Conservation (phyloP, 2,113 vertebrate species). For the Psephotus haematonotus region DNA sequence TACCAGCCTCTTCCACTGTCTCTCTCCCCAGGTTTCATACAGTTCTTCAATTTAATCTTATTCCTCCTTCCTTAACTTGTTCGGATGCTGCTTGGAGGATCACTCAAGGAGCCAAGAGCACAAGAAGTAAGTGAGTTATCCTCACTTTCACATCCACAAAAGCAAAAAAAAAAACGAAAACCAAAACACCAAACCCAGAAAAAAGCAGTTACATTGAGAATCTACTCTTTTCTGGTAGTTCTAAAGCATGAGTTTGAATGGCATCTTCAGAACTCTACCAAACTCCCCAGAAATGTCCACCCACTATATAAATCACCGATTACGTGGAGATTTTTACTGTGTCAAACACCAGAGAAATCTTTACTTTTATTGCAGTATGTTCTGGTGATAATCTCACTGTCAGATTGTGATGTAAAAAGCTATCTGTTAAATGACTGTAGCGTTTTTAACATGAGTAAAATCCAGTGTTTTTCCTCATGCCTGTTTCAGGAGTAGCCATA, state of each 20-base stretch:
- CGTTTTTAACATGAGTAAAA: not conserved
- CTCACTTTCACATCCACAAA: not conserved
- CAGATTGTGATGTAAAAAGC: not conserved
- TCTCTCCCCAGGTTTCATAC: not conserved
- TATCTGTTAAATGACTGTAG: not conserved
- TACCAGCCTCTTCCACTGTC: not conserved
- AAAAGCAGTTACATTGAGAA: not conserved
- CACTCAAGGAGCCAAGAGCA: not conserved
- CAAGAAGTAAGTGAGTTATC: not conserved
- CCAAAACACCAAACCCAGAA: too few species aligned
- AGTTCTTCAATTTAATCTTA: not conserved
- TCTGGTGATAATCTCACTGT: not conserved
- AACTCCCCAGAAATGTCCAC: not conserved
- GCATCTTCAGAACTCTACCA: not conserved
- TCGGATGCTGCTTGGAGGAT: not conserved
- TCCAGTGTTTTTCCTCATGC: not conserved
- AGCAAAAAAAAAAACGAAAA: too few species aligned
- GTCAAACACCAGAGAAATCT: not conserved
- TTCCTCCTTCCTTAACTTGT: not conserved
- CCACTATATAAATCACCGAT: rapidly evolving
- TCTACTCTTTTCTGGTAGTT: not conserved
- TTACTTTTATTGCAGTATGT: not conserved
- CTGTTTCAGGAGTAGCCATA: not conserved
- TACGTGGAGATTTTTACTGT: not conserved
- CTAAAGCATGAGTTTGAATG: not conserved